Evolutionary conservation across 1,140 invertebrate species (phyloP).

Genomic region (Antheraea mylitta): DNA sequence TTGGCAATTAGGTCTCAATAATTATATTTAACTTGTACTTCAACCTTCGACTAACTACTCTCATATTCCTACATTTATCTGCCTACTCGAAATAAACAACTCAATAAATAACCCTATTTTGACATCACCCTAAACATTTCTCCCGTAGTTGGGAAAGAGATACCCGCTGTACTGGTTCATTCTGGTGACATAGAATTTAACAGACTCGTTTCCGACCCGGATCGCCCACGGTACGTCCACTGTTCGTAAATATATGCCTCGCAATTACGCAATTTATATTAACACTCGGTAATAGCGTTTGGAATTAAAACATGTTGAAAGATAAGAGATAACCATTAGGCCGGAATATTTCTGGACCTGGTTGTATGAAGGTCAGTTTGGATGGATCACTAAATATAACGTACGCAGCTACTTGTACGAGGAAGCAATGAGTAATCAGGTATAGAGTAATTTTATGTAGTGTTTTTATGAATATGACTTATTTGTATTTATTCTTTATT

Average conservation of each 20-base stretch:
- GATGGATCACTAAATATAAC: neutral
- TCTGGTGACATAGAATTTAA: conserved; percentile 44
- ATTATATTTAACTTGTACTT: no score
- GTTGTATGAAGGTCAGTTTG: neutral
- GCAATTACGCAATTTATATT: conserved; percentile 54
- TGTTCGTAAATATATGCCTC: conserved; percentile 55
- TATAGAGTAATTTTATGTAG: neutral
- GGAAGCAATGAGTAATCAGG: neutral
- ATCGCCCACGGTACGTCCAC: conserved; percentile 52
- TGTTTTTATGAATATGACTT: neutral
- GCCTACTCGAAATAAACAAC: conserved; percentile 7
- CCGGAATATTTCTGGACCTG: conserved; percentile 5
- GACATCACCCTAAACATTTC: conserved; percentile 23
- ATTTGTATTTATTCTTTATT: no score
- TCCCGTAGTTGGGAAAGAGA: conserved; percentile 31
- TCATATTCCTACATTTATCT: neutral
- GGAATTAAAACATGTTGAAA: conserved; percentile 31
- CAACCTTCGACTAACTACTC: no score
- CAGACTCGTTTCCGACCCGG: conserved; percentile 35
- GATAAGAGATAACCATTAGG: conserved; percentile 6
- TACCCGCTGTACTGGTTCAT: conserved; percentile 19
- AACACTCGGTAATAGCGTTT: conserved; percentile 30
- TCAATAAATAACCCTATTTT: conserved; percentile 16
- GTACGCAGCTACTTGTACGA: neutral
- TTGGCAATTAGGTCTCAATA: no score